Evolutionary conservation across 2,797 vertebrate species (phyloP).

Genomic region (Myiotriccus ornatus): DNA sequence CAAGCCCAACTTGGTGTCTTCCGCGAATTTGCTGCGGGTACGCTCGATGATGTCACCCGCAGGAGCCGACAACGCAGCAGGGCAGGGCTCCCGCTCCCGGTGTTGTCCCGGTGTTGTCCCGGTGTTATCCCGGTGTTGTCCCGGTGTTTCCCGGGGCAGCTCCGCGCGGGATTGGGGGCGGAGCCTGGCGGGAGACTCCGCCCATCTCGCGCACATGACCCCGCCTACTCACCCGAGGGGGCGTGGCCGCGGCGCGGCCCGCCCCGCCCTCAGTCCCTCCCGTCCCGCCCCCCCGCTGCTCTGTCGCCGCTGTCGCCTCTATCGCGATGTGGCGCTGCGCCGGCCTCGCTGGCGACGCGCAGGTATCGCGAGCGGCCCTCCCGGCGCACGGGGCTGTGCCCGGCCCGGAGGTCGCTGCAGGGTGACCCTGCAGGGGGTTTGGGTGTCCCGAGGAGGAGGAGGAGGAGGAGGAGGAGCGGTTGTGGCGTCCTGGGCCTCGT

Average conservation of each 20-base stretch:
- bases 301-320: neutral
- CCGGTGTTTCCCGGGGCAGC: accelerated
- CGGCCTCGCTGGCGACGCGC: neutral
- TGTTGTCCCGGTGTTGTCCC: accelerated
- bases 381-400: too few species aligned
- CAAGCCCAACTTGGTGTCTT: neutral
- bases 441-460: neutral
- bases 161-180: accelerated
- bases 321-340: neutral
- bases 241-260: accelerated
- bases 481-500: neutral
- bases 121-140: accelerated
- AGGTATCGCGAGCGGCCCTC: neutral
- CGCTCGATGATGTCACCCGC: neutral
- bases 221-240: neutral
- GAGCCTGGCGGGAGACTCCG: accelerated
- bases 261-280: neutral
- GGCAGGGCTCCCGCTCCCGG: neutral
- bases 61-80: neutral
- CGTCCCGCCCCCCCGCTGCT: neutral
- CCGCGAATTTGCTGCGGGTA: neutral
- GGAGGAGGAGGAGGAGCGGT: accelerated
- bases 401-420: accelerated
- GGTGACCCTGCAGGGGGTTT: too few species aligned
- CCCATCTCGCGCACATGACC: accelerated